Evolutionary conservation across 1,140 invertebrate genomes (phyloP), one percentile per base, ranked within the genome.

Genomic region (Cyrtorhinus lividipennis): DNA sequence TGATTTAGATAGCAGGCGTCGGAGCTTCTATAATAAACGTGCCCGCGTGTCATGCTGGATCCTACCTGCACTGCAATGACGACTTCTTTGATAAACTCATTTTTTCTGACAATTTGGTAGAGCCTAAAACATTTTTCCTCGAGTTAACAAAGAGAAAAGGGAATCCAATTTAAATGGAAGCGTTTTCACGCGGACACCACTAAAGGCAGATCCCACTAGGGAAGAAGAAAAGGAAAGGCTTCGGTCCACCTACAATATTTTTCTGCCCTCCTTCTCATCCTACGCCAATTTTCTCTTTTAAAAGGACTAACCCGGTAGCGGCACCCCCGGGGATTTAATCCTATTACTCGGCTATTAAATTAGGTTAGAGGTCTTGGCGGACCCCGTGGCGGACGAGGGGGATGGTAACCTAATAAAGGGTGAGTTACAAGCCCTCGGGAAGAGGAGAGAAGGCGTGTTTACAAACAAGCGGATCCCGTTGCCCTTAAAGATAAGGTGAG

Each of bases 391-490:
- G 18, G 48, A 20, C 12, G 20, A 20, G 48, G 5, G 18, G 20
- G 48, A 8, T 20, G 8, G 12, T 53, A 53, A 53, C 48, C 48
- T 53, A 53, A 53, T 53, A 53, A 53, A 53, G 48, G 48, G 48
- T 53, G 48, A 53, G 48, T 53, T 53, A 53, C 48, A 53, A 53
- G 10, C 48, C 20, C 48, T 3, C 5, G 48, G 48, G 48, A 20
- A 5, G 20, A 20, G 8, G 20, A 20, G 20, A 20, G 20, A 20
- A 20, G 5, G 10, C 18, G 8, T 53, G 48, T 53, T 53, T 53
- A 53, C 48, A 53, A 53, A 53, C 48, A 53, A 53, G 48, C 48
- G 20, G n/a, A n/a, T n/a, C n/a, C n/a, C n/a, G n/a, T n/a, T n/a
- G n/a, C n/a, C n/a, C n/a, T n/a, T n/a, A 44, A 44, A 44, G 38